These are phyloP conservation scores for Clepsis dumicolana DNA, from an alignment of 2,888 invertebrate species.

Conservation along the genomic window DNA sequence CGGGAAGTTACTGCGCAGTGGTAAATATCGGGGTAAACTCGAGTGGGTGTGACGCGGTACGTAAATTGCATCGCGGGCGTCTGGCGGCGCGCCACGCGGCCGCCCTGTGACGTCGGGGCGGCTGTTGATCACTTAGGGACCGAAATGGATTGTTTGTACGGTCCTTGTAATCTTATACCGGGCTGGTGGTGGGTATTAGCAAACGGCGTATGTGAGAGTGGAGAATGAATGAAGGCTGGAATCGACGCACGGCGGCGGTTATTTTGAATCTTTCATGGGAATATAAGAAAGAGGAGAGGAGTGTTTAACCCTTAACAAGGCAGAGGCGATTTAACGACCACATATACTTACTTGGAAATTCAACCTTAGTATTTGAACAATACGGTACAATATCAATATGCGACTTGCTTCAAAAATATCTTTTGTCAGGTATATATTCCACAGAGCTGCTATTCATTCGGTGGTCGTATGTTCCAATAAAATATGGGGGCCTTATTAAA, in stretches of 20 bases:
- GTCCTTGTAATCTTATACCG: constrained; percentile 24
- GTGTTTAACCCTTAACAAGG: no score
- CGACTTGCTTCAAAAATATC: no score
- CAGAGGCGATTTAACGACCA: no score
- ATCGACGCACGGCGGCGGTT: not conserved
- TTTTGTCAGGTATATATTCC: no score
- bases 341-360: no score
- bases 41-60: constrained; percentile 10
- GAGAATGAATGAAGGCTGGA: not conserved
- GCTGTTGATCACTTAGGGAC: constrained; percentile 30
- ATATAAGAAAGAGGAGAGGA: no score
- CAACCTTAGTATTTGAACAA: no score
- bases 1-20: not conserved
- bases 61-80: constrained; percentile 29
- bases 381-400: no score
- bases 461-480: no score
- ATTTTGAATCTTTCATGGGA: not conserved
- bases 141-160: constrained; percentile 15
- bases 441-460: no score
- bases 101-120: constrained; percentile 34
- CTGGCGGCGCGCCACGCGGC: constrained; percentile 44
- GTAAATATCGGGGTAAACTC: constrained; percentile 25
- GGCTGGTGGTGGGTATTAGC: constrained; percentile 4
- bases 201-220: not conserved
- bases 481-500: no score